Evolutionary conservation across 2,113 vertebrate genomes (phyloP), one percentile per base, ranked within the genome.

Genomic region (Xiphophorus couchianus): DNA sequence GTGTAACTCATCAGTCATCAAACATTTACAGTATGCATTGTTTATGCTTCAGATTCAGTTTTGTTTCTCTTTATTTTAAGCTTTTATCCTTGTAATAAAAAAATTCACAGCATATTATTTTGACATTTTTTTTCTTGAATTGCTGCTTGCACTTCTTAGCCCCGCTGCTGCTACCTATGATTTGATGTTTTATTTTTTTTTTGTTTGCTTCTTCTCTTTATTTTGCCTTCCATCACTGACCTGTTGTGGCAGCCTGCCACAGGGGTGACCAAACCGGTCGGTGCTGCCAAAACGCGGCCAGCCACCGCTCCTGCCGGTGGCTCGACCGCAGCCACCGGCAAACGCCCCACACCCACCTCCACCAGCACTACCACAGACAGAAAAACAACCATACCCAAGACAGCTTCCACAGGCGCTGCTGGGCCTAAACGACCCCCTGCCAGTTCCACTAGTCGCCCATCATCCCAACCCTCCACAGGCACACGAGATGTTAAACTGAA

Each of bases 401-500:
- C 94, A 4, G 81, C 94, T 61, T 89, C 94, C 83, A 80, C 33
- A 90, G 66, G 63, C 71, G 4, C 92, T 87, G 75, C 85, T 69
- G 81, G 68, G 91, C 73, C 74, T 84, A 92, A 96, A 90, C 81
- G 92, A 68, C 84, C 91, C 35, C 31, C 90, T 30, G 66, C 79
- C 74, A 54, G 58, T 0, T 17, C 89, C 3, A 66, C 76, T 79
- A 86, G 84, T 79, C 93, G 91, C 69, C 83, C 80, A 62, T 27
- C 80, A 9, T 66, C 81, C 10, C 63, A 88, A 30, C 66, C 90
- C 22, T n/a, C 85, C 73, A 44, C 80, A 67, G 11, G 82, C 5
- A 27, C 89, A 44, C 90, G 80, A 35, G 93, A 94, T 25, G 15
- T 85, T 35, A 98, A 96, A 73, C 89, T 95, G 86, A 99, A 97